Evolutionary conservation across 2,113 vertebrate species (phyloP), one percentile per base, ranked within the genome.

Genomic region (Rhynchopsitta pachyrhyncha): DNA sequence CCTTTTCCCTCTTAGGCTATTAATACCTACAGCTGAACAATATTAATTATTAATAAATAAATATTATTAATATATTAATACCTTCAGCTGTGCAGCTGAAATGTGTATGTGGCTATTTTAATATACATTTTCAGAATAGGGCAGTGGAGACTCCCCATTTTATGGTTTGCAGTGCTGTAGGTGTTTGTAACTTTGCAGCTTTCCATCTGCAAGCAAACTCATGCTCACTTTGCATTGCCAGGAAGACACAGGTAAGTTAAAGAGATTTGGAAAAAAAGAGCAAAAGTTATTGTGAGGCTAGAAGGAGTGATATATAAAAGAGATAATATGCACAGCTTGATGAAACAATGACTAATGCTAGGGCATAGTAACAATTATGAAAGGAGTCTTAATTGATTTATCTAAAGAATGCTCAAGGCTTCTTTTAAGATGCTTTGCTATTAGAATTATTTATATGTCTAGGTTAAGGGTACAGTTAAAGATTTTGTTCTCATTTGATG

Each of bases 361-460:
- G 62, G 66, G 70, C 69, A 82, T 94, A 94, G 75, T 88, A 93
- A 82, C 66, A 89, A 66, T 90, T 93, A 67, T 93, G 86, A 96
- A 96, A 88, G 44, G 67, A 95, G 49, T 53, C 92, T 84, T 94
- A 96, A 95, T 93, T 95, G 83, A 96, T 96, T 95, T 96, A 93
- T 93, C 80, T 93, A 77, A 94, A 68, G 73, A 94, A 92, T 62
- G 63, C 77, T 94, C 66, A 68, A 84, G 83, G 81, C 71, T 95
- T 92, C 52, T 79, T 86, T 93, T 88, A 93, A 90, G 47, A 92
- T 60, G 42, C 9, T 89, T 86, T 95, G 29, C 37, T 85, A 76
- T 67, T 91, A 92, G 86, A 92, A 86, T 81, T 94, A 92, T 95
- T 92, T 82, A 75, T 93, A 80, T 91, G 44, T 62, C 78, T 92